Evolutionary conservation across 2,113 vertebrate species (phyloP).

Genomic region (Clarias batrachus): DNA sequence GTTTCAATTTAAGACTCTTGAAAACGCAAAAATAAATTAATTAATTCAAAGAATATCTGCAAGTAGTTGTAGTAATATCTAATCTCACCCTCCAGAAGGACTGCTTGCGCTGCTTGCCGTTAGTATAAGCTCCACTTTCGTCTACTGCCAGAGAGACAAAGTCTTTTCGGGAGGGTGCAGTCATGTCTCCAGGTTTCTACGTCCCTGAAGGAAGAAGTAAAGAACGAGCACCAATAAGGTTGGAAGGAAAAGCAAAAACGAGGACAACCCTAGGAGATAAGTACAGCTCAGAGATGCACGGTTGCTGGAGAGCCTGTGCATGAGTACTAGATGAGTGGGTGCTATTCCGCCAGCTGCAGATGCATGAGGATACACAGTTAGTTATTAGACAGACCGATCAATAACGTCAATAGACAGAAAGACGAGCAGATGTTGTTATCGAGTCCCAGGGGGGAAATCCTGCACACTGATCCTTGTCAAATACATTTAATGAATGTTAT

Average conservation of each 20-base stretch:
- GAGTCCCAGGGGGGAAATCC: neutral
- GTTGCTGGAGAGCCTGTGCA: neutral
- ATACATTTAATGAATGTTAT: neutral
- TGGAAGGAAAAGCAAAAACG: neutral
- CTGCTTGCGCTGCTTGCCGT: conserved; percentile 81
- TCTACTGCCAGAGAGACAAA: conserved; percentile 82
- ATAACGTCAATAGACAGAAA: neutral
- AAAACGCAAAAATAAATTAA: no score
- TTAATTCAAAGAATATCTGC: neutral
- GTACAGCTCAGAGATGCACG: neutral
- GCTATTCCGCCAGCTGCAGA: neutral
- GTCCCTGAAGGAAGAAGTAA: conserved; percentile 4
- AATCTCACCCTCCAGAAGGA: conserved; percentile 88
- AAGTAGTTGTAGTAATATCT: neutral
- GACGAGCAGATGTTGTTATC: neutral
- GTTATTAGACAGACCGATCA: neutral
- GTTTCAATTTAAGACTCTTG: neutral
- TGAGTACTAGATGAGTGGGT: neutral
- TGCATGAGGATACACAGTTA: neutral
- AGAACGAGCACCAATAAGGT: conserved; percentile 31
- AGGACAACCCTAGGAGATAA: neutral
- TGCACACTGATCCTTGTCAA: neutral
- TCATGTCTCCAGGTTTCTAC: conserved; percentile 67
- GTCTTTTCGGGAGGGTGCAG: conserved; percentile 73
- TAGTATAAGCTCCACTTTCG: conserved; percentile 71